These are phyloP conservation scores for Caerostris extrusa DNA, from an alignment of 1,140 invertebrate species.

Conservation along the genomic window DNA sequence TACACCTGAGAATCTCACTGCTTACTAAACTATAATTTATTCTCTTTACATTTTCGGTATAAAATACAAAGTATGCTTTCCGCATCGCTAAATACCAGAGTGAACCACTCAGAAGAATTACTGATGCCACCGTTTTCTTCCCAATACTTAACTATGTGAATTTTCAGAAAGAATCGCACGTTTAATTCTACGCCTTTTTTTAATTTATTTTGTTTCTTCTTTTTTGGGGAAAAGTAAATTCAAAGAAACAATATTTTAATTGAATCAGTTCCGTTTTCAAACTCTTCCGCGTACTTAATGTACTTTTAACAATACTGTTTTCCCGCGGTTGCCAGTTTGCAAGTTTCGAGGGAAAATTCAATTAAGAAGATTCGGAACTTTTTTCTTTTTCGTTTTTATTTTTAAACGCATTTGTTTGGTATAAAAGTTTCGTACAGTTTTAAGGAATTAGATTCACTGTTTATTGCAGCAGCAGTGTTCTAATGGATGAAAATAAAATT, in stretches of 20 bases:
- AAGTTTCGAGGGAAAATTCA: neutral
- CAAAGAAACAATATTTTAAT: conserved; percentile 18
- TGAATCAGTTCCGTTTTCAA: neutral
- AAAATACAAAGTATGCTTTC: neutral
- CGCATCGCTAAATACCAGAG: neutral
- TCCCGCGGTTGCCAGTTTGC: neutral
- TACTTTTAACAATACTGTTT: neutral
- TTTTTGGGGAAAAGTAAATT: neutral
- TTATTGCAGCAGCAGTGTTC: no score
- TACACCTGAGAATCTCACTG: neutral
- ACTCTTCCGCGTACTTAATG: neutral
- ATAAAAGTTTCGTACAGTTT: neutral
- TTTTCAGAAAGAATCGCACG: neutral
- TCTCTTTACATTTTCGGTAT: neutral
- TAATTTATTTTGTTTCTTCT: neutral
- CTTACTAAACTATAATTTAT: neutral
- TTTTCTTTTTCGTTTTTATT: neutral
- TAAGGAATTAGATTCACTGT: neutral
- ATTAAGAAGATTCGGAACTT: neutral
- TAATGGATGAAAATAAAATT: no score
- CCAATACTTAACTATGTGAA: neutral
- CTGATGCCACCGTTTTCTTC: neutral
- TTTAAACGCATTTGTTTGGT: neutral
- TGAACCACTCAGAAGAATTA: no score
- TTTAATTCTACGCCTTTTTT: neutral